phyloP scores from a whole-genome alignment of 35 echinoderm and acorn worm species.

The Chiridota heheva region DNA sequence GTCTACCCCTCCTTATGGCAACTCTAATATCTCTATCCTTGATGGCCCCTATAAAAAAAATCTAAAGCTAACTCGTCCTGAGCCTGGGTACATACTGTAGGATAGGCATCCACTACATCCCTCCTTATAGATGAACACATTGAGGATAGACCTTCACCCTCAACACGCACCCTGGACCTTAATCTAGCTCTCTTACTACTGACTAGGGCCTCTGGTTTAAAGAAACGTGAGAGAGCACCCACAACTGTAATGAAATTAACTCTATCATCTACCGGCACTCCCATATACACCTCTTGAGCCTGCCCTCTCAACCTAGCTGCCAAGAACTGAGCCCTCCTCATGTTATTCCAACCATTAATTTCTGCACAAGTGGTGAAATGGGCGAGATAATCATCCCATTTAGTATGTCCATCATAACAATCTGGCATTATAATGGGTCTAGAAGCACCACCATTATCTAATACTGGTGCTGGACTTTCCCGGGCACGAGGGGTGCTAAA shows the following conservation, averaged over 20 bases:
- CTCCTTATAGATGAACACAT: constrained; percentile 29
- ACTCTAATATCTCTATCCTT: constrained; percentile 7
- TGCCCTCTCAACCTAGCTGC: neutral
- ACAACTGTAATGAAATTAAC: neutral
- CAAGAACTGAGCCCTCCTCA: neutral
- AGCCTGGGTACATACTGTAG: neutral
- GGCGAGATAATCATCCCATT: constrained; percentile 19
- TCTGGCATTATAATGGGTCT: constrained; percentile 30
- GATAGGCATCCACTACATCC: constrained; percentile 12
- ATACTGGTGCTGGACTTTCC: too few species aligned
- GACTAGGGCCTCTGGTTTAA: neutral
- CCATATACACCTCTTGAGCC: constrained; percentile 23
- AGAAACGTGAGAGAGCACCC: neutral
- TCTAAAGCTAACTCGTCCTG: constrained; percentile 36
- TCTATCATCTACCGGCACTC: neutral
- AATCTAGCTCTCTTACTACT: constrained; percentile 7
- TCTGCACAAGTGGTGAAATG: constrained; percentile 19
- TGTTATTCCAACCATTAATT: neutral
- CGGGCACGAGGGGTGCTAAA: too few species aligned
- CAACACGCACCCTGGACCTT: neutral
- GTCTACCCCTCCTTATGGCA: neutral
- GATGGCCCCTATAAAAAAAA: constrained; percentile 5
- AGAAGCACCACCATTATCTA: too few species aligned
- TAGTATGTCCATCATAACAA: neutral
- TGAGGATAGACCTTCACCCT: constrained; percentile 11